A percentile compares a stretch with the other conserved stretches of the same genome.
Conservation (phyloP, 2,797 vertebrate genomes). For the Sphenopsis melanotis region DNA sequence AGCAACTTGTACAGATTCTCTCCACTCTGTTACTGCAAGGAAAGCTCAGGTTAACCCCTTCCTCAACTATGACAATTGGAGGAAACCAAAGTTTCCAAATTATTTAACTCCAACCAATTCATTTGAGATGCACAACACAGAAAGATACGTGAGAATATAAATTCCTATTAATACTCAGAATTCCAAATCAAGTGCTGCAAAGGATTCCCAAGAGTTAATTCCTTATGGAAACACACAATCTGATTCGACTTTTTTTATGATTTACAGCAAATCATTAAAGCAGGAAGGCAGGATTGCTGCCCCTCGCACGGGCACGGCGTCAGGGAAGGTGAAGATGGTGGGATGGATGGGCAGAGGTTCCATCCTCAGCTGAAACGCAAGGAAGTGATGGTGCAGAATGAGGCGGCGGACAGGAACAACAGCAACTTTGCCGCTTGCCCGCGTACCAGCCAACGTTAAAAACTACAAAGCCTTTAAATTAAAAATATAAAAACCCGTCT, state of each 20-base stretch:
- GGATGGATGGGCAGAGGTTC: neutral
- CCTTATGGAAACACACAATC: accelerated
- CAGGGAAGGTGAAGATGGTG: neutral
- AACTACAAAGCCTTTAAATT: accelerated
- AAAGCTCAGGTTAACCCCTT: neutral
- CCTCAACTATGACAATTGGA: accelerated
- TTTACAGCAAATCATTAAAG: neutral
- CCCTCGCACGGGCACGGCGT: neutral
- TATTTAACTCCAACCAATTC: neutral
- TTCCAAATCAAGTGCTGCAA: neutral
- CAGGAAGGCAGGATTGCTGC: accelerated
- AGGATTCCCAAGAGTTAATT: neutral
- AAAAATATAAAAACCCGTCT: accelerated
- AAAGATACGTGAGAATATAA: accelerated
- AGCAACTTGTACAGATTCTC: neutral
- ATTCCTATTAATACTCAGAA: neutral
- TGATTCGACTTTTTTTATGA: too few relatives aligned
- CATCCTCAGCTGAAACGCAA: neutral
- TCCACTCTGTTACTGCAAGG: neutral
- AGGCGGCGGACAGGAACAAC: neutral
- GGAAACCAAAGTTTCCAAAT: neutral
- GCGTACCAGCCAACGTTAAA: neutral
- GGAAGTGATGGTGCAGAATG: neutral
- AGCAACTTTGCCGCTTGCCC: neutral
- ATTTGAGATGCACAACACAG: accelerated